phyloP scores from a whole-genome alignment of 2,888 invertebrate genomes.

The Belgica antarctica region DNA sequence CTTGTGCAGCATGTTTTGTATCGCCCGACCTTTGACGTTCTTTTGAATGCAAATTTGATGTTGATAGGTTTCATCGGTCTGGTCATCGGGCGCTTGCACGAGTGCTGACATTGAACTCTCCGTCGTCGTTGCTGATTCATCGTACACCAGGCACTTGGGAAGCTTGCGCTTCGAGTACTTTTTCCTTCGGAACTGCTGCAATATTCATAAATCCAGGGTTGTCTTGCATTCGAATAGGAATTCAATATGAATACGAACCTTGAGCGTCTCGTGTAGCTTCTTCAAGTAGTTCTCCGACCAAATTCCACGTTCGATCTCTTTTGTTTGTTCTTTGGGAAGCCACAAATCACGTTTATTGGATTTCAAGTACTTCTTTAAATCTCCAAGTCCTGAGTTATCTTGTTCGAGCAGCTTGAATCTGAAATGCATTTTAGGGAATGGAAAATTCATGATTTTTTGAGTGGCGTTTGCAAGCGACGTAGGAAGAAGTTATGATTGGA shows the following conservation, averaged over 20 bases:
- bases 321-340: constrained; percentile 47
- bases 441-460: background rate
- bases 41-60: constrained; percentile 64
- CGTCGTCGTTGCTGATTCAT: background rate
- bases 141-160: background rate
- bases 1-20: constrained; percentile 71
- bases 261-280: constrained; percentile 51
- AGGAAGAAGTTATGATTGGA: background rate
- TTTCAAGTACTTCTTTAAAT: constrained; percentile 30
- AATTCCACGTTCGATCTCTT: constrained; percentile 52
- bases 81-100: constrained; percentile 48
- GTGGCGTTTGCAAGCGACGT: background rate
- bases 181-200: constrained; percentile 48
- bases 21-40: constrained; percentile 67
- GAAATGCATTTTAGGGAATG: too few species aligned
- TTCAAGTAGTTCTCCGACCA: constrained; percentile 51
- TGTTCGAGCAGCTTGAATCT: constrained; percentile 32
- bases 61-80: constrained; percentile 57
- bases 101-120: background rate
- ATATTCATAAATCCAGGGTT: constrained; percentile 17
- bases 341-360: constrained; percentile 19
- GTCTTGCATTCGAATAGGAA: background rate
- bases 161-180: constrained; percentile 45
- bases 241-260: constrained; percentile 46
- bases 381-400: constrained; percentile 22